A percentile compares a stretch with the other conserved stretches of the same genome.
Conservation (phyloP, 2,888 invertebrate species). For the Acrobasis consociella region DNA sequence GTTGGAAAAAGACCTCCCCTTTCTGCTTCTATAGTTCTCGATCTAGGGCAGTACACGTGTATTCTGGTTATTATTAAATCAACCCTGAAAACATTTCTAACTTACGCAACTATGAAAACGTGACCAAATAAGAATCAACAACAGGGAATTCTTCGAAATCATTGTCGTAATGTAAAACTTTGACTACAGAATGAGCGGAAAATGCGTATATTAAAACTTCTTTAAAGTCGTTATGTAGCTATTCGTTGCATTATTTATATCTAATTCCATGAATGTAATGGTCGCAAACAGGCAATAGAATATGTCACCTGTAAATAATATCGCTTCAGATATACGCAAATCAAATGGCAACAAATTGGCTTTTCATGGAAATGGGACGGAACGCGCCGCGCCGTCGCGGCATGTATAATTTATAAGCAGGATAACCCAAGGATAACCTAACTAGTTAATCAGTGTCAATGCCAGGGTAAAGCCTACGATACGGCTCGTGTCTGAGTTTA, state of each 20-base stretch:
- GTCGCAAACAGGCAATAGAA: slow-evolving; percentile 4
- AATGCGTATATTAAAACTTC: neutral
- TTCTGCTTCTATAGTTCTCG: no score
- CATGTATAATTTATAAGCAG: slow-evolving; percentile 57
- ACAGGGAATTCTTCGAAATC: no score
- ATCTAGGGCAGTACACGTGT: no score
- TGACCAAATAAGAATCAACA: no score
- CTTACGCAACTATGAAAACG: no score
- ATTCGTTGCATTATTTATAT: slow-evolving; percentile 9
- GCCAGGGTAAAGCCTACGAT: slow-evolving; percentile 46
- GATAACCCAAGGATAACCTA: slow-evolving; percentile 53
- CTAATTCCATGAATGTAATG: slow-evolving; percentile 13
- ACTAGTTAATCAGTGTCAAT: slow-evolving; percentile 67
- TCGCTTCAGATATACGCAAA: slow-evolving; percentile 18
- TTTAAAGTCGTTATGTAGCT: slow-evolving; percentile 3
- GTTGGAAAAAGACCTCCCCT: no score
- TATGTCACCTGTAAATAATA: slow-evolving; percentile 28
- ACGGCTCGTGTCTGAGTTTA: slow-evolving; percentile 1
- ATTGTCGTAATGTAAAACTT: slow-evolving; percentile 1
- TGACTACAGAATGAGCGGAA: slow-evolving; percentile 11
- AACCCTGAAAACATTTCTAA: neutral
- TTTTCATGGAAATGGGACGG: slow-evolving; percentile 51
- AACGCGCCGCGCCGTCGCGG: slow-evolving; percentile 34
- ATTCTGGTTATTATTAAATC: neutral
- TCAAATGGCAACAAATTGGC: slow-evolving; percentile 30